These are phyloP conservation scores for Limonius californicus DNA, from an alignment of 1,140 invertebrate species.

Conservation along the genomic window DNA sequence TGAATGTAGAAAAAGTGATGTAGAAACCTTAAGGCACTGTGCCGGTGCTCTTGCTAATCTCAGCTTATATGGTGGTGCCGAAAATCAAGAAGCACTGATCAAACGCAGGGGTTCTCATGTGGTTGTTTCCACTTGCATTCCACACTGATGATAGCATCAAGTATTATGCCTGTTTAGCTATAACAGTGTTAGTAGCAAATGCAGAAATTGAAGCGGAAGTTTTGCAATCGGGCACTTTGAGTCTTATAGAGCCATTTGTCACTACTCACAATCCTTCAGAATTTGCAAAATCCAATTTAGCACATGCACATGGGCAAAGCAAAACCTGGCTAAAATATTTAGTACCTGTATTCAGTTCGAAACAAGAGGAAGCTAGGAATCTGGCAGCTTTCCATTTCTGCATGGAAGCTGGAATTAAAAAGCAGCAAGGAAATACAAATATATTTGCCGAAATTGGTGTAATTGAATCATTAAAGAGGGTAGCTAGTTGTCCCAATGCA, in stretches of 20 bases:
- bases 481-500: slow-evolving; percentile 96
- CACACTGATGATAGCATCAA: slow-evolving; percentile 95
- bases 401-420: slow-evolving; percentile 98
- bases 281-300: slow-evolving; percentile 88
- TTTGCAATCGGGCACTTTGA: slow-evolving; percentile 88
- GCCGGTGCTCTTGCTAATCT: slow-evolving; percentile 94
- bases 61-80: slow-evolving; percentile 92
- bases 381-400: slow-evolving; percentile 98
- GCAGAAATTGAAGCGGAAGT: slow-evolving; percentile 98
- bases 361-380: slow-evolving; percentile 92
- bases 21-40: slow-evolving; percentile 90
- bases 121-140: slow-evolving; percentile 97
- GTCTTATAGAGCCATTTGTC: slow-evolving; percentile 95
- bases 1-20: slow-evolving; percentile 91
- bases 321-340: slow-evolving; percentile 92
- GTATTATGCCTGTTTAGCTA: slow-evolving; percentile 97
- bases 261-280: slow-evolving; percentile 89
- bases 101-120: slow-evolving; percentile 92
- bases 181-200: slow-evolving; percentile 94
- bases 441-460: slow-evolving; percentile 94
- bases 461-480: slow-evolving; percentile 91
- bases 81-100: slow-evolving; percentile 98
- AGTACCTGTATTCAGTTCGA: slow-evolving; percentile 93
- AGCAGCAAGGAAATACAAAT: slow-evolving; percentile 91
- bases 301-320: slow-evolving; percentile 94